Evolutionary conservation across 2,113 vertebrate genomes (phyloP).

Genomic region (Silurus meridionalis): DNA sequence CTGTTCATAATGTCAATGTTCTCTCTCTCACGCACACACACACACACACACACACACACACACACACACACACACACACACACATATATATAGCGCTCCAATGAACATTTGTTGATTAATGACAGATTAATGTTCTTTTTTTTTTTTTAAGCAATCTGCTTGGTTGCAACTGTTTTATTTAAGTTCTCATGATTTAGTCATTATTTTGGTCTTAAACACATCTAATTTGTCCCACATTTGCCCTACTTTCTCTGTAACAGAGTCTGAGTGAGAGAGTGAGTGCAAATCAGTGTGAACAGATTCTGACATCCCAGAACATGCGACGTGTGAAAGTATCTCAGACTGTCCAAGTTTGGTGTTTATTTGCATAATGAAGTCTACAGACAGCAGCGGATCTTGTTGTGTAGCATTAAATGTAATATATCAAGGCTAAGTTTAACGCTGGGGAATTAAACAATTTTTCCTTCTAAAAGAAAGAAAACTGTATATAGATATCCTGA

Average conservation of each 20-base stretch:
- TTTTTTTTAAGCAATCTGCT: no score
- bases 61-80: no score
- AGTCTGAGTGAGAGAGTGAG: background rate
- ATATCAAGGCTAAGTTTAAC: background rate
- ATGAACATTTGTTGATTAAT: background rate
- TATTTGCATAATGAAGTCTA: background rate
- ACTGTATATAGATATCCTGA: background rate
- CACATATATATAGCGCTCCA: background rate
- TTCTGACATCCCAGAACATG: background rate
- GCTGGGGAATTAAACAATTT: background rate
- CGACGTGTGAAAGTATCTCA: background rate
- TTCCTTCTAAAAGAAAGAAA: background rate
- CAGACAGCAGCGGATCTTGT: background rate
- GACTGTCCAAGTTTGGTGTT: background rate
- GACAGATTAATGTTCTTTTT: background rate
- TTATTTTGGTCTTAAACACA: background rate
- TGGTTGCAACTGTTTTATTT: background rate
- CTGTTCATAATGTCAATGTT: no score
- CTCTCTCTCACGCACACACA: no score
- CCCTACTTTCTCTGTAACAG: background rate
- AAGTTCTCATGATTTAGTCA: background rate
- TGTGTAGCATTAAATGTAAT: background rate
- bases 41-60: no score
- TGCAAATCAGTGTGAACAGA: background rate
- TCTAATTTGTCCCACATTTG: background rate